Evolutionary conservation across 2,888 invertebrate genomes (phyloP).

Genomic region (Blera fallax): DNA sequence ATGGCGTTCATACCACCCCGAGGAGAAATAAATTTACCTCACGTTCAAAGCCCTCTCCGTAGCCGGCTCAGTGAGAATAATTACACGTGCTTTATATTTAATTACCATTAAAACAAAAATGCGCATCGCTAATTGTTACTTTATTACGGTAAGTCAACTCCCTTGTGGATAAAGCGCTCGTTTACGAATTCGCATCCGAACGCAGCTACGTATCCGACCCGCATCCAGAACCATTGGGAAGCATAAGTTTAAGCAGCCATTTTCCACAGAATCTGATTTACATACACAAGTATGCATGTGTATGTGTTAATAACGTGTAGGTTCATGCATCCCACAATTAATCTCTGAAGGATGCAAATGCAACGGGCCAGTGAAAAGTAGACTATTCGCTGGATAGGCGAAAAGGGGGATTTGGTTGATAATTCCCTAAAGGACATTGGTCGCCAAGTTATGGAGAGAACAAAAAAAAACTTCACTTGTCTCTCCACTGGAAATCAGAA

Average conservation of each 20-base stretch:
- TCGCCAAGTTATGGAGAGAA: neutral
- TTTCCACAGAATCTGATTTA: constrained; percentile 46
- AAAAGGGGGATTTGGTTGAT: neutral
- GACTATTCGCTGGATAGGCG: neutral
- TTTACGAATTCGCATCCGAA: constrained; percentile 6
- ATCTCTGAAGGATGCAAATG: constrained; percentile 15
- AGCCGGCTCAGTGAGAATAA: constrained; percentile 49
- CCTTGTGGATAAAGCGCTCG: constrained; percentile 21
- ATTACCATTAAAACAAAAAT: constrained; percentile 67
- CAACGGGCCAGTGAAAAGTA: neutral
- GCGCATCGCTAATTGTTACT: constrained; percentile 68
- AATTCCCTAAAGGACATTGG: constrained; percentile 6
- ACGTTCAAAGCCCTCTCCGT: constrained; percentile 25
- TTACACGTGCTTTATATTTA: constrained; percentile 66
- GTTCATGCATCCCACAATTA: neutral
- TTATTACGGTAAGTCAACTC: constrained; percentile 66
- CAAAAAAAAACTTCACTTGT: neutral
- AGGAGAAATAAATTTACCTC: constrained; percentile 35
- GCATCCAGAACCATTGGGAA: neutral
- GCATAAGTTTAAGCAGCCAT: constrained; percentile 40
- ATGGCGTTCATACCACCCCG: constrained; percentile 45
- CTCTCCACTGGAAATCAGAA: constrained; percentile 14
- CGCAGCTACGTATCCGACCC: constrained; percentile 14
- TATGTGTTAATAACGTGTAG: neutral
- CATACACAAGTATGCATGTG: neutral